These are phyloP conservation scores for Carapus acus DNA, from an alignment of 2,797 vertebrate species.

Conservation along the genomic window DNA sequence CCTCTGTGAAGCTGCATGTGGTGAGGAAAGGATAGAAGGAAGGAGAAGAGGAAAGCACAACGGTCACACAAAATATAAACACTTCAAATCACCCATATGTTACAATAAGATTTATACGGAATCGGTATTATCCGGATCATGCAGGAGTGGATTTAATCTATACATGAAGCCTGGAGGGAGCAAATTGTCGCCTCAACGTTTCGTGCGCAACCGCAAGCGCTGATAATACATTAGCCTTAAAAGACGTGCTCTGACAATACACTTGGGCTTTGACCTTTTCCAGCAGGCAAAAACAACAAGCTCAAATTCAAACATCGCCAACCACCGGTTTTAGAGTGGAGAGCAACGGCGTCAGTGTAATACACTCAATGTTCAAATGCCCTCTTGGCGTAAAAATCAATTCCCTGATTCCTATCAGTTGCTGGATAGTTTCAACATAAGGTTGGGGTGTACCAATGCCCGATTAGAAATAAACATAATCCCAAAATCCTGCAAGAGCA, in stretches of 20 bases:
- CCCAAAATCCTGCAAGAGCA: too few relatives aligned
- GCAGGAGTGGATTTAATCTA: conserved; percentile 37
- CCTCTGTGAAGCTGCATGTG: conserved; percentile 85
- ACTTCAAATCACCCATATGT: conserved; percentile 36
- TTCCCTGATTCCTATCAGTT: too few relatives aligned
- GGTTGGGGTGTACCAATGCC: too few relatives aligned
- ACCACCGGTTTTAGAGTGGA: too few relatives aligned
- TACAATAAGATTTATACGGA: conserved; percentile 31
- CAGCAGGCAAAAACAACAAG: conserved; percentile 35
- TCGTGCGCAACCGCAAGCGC: conserved; percentile 22
- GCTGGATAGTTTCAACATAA: too few relatives aligned
- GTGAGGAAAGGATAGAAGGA: conserved; percentile 53
- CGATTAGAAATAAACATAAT: too few relatives aligned
- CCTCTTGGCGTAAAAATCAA: too few relatives aligned
- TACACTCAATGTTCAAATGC: neutral
- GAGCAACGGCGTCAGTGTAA: too few relatives aligned
- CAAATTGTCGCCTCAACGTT: conserved; percentile 38
- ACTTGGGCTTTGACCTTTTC: conserved; percentile 51
- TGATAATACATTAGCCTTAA: conserved; percentile 13
- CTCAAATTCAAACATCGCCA: conserved; percentile 17
- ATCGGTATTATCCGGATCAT: conserved; percentile 33
- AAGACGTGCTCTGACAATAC: conserved; percentile 6
- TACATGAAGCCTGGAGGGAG: conserved; percentile 32
- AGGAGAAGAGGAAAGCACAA: conserved; percentile 29
- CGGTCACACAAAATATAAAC: conserved; percentile 35